These are phyloP conservation scores for Tragelaphus scriptus DNA, from an alignment of 2,113 vertebrate genomes.

Conservation along the genomic window DNA sequence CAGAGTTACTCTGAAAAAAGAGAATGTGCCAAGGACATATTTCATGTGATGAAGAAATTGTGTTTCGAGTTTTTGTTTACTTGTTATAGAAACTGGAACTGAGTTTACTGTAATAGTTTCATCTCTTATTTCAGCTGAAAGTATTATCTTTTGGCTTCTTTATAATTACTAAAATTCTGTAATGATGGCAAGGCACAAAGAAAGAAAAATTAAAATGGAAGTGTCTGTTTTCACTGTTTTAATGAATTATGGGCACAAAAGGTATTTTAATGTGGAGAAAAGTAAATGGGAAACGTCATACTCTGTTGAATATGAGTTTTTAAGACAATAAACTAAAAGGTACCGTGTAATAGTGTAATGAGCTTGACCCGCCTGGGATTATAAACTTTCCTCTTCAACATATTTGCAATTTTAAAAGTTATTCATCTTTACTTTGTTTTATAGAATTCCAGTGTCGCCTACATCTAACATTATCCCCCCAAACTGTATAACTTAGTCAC, in stretches of 20 bases:
- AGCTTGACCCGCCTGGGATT: background rate
- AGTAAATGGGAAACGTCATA: background rate
- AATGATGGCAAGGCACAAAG: background rate
- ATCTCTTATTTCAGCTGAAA: background rate
- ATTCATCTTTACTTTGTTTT: slow-evolving; percentile 35
- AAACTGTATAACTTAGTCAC: slow-evolving; percentile 12
- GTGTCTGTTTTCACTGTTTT: background rate
- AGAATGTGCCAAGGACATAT: background rate
- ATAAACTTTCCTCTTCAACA: background rate
- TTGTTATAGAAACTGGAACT: background rate
- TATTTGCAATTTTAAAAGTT: background rate
- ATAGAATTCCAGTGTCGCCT: background rate
- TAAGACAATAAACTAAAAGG: background rate
- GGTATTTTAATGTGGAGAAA: background rate
- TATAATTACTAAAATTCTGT: slow-evolving; percentile 3
- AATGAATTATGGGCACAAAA: background rate
- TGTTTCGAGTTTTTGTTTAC: background rate
- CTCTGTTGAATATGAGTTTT: background rate
- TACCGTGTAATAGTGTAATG: background rate
- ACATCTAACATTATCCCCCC: background rate
- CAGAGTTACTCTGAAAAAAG: background rate
- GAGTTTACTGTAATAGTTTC: background rate
- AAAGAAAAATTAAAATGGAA: background rate
- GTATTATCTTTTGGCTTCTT: background rate
- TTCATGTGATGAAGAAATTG: background rate